Conservation (phyloP, 1,140 invertebrate genomes). For the Pseudomyrmex gracilis region DNA sequence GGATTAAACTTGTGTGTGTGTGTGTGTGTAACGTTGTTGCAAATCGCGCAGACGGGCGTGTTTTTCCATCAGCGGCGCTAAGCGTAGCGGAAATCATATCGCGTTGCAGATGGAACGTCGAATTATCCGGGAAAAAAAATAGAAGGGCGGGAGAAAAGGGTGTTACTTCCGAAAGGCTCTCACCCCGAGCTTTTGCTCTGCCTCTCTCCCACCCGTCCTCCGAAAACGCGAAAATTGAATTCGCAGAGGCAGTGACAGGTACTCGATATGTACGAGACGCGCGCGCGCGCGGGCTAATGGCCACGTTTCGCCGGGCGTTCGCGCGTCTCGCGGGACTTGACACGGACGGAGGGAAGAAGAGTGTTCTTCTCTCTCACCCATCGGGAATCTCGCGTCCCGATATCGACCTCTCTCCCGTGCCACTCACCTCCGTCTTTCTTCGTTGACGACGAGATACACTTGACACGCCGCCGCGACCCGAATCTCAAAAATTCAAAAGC, state of each 20-base stretch:
- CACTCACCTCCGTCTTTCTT: not conserved
- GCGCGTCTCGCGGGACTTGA: slow-evolving; percentile 65
- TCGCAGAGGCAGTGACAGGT: slow-evolving; percentile 73
- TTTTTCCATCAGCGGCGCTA: not conserved
- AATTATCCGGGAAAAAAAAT: slow-evolving; percentile 25
- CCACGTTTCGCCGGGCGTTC: slow-evolving; percentile 51
- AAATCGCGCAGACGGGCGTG: slow-evolving; percentile 1
- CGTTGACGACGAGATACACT: slow-evolving; percentile 30
- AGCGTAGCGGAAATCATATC: not conserved
- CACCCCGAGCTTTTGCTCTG: too few relatives aligned
- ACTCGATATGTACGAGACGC: slow-evolving; percentile 72
- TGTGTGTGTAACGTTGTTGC: not conserved
- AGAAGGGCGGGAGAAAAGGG: not conserved
- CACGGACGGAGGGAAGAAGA: slow-evolving; percentile 60
- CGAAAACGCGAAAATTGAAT: slow-evolving; percentile 78
- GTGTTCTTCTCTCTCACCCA: slow-evolving; percentile 55
- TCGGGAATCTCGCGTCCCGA: slow-evolving; percentile 54
- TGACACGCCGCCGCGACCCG: slow-evolving; percentile 7
- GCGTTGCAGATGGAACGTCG: slow-evolving; percentile 5
- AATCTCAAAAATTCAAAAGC: slow-evolving; percentile 37
- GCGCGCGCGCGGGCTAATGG: slow-evolving; percentile 71
- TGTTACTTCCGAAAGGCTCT: not conserved
- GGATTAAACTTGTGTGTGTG: slow-evolving; percentile 11
- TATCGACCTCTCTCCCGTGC: not conserved
- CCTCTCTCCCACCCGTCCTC: slow-evolving; percentile 42